phyloP scores from a whole-genome alignment of 2,113 vertebrate genomes.

The Gasterosteus aculeatus region DNA sequence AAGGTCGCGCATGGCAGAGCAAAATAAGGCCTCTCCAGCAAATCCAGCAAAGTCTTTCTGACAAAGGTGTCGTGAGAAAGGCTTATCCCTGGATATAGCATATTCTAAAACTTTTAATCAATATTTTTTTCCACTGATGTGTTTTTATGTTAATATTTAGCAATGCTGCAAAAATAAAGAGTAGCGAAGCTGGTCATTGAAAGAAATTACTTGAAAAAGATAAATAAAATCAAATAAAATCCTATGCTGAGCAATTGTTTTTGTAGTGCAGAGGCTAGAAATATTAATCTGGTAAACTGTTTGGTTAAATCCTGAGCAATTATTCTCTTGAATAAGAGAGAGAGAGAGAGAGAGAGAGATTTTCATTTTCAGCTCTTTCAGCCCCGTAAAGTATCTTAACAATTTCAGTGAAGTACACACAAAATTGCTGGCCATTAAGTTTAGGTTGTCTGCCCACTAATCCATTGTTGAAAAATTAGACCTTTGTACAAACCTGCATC shows the following conservation, averaged over 20 bases:
- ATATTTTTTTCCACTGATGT: neutral
- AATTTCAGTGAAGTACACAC: neutral
- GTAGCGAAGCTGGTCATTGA: neutral
- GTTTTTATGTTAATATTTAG: neutral
- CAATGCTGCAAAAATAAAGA: neutral
- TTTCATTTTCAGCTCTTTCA: neutral
- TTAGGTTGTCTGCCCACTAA: neutral
- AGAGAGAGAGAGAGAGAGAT: too few species aligned
- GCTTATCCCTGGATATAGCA: constrained; percentile 35
- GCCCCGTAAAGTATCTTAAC: neutral
- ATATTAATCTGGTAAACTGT: neutral
- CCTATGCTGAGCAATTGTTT: neutral
- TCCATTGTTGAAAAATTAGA: constrained; percentile 5
- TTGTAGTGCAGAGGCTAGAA: neutral
- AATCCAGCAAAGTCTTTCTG: constrained; percentile 32
- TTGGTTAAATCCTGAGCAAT: too few species aligned
- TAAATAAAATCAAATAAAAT: neutral
- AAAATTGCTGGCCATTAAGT: neutral
- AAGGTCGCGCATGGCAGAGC: constrained; percentile 71
- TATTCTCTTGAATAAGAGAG: too few species aligned
- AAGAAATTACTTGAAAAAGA: constrained; percentile 6
- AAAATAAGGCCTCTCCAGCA: constrained; percentile 63
- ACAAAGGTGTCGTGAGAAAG: constrained; percentile 30
- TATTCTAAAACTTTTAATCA: constrained; percentile 17
- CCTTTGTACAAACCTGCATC: constrained; percentile 10